phyloP scores from a whole-genome alignment of 2,797 vertebrate species.

The Cossypha heuglini region DNA sequence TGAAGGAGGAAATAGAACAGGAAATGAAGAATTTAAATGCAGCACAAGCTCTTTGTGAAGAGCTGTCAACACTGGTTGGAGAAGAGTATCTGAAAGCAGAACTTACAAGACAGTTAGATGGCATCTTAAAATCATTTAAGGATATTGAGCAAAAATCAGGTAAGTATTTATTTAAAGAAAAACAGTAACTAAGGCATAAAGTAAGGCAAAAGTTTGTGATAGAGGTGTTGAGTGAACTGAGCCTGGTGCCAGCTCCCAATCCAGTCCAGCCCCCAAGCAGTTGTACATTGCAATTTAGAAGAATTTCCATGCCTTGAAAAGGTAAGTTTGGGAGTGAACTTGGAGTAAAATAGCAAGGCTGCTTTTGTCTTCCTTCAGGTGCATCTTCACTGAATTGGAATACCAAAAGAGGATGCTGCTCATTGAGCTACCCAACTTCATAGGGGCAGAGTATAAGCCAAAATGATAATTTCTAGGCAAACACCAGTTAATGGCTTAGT shows the following conservation, averaged over 20 bases:
- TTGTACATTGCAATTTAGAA: neutral
- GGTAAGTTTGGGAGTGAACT: neutral
- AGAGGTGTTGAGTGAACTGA: neutral
- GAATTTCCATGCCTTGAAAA: neutral
- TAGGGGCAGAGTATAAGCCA: neutral
- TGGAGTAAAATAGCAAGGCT: neutral
- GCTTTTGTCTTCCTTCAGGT: neutral
- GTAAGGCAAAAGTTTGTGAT: neutral
- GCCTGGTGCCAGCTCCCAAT: neutral
- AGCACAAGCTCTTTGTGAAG: conserved; percentile 84
- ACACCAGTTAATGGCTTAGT: neutral
- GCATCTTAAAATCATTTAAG: conserved; percentile 86
- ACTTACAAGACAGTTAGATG: conserved; percentile 88
- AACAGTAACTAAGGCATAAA: neutral
- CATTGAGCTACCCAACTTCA: neutral
- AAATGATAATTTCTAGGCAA: neutral
- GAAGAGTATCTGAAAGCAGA: conserved; percentile 95
- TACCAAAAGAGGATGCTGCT: neutral
- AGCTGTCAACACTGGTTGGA: conserved; percentile 86
- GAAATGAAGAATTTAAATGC: conserved; percentile 85
- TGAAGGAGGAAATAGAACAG: conserved; percentile 83
- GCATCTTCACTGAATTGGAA: neutral
- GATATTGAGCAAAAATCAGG: conserved; percentile 94
- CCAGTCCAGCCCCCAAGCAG: neutral
- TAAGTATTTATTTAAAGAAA: conserved; percentile 70